Base-by-base conservation (phyloP, 2,888 invertebrate species). In the Spodoptera littoralis region DNA sequence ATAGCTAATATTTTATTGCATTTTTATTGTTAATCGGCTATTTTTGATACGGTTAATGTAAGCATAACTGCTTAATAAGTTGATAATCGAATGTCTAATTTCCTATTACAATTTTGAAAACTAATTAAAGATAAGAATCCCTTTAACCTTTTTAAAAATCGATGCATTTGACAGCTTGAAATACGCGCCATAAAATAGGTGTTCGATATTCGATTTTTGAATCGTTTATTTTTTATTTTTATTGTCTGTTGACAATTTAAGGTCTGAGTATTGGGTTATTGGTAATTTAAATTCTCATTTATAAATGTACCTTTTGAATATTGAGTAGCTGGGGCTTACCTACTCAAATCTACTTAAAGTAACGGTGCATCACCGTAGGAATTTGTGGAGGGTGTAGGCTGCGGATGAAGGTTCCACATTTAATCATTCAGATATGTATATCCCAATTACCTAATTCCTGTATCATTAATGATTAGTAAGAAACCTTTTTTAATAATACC, bases 1-100 rank as follows among this genome's bases (percentile, higher is more conserved):
- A 83, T 85, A 71, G 81, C 72, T 69, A 70, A 83, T 81, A 77
- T 81, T 79, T 86, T 85, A 84, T 81, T 72, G 67, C 72, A 72
- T 80, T 85, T 86, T 84, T 85, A 86, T 82, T 59, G 72, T 67
- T 81, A 75, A 79, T 80, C 64, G 73, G 49, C 71, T 61, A 76
- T 79, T 65, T 79, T 65, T 48, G 71, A 76, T 78, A 62, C 60
- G 66, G 70, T 57, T 80, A 73, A 66, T 49, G 58, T 71, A 70
- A 58, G 65, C 68, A 72, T 83, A 81, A 83, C 72, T 76, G 74
- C 80, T 83, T 76, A 84, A 80, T 85, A 83, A 79, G 77, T 70
- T 36, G 36, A 36, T 36, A 62, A 82, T 80, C 74, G n/a, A 55
- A 58, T 58, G 60, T 61, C 71, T 69, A 70, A 66, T 71, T 47